These are phyloP conservation scores for Acanthurus tractus DNA, from an alignment of 2,797 vertebrate genomes.

Conservation along the genomic window DNA sequence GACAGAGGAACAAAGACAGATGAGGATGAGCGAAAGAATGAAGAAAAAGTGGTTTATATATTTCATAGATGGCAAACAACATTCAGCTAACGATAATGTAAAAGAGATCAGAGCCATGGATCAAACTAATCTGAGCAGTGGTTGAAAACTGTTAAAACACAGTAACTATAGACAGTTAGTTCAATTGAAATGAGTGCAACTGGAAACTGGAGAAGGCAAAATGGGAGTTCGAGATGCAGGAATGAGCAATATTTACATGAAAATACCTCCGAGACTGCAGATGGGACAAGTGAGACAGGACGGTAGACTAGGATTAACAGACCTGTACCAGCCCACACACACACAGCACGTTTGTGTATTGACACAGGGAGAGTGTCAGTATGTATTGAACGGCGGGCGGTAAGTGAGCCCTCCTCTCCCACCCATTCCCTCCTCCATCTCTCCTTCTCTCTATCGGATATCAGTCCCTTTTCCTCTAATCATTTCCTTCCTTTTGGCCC, in stretches of 20 bases:
- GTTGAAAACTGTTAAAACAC: background rate
- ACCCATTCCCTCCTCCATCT: constrained; percentile 68
- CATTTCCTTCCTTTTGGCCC: constrained; percentile 88
- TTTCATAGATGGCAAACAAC: constrained; percentile 28
- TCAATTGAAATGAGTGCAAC: background rate
- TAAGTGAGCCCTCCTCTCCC: constrained; percentile 78
- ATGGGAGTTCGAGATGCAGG: constrained; percentile 42
- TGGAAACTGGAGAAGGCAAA: constrained; percentile 34
- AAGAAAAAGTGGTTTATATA: constrained; percentile 19
- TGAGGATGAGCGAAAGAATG: constrained; percentile 5
- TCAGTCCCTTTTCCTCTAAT: constrained; percentile 87
- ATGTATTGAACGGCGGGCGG: constrained; percentile 81
- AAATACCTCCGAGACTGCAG: constrained; percentile 57
- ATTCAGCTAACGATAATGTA: constrained; percentile 4
- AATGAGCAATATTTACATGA: constrained; percentile 53
- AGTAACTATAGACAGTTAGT: background rate
- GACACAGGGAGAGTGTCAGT: constrained; percentile 84
- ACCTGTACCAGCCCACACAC: constrained; percentile 44
- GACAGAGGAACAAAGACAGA: constrained; percentile 18
- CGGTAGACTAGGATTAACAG: constrained; percentile 61
- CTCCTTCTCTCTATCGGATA: constrained; percentile 83
- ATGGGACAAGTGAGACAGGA: constrained; percentile 54
- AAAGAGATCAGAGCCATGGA: constrained; percentile 1
- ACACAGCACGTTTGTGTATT: constrained; percentile 75
- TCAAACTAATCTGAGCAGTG: constrained; percentile 8